Evolutionary conservation across 1,140 invertebrate species (phyloP).

Genomic region (Pectinophora gossypiella): DNA sequence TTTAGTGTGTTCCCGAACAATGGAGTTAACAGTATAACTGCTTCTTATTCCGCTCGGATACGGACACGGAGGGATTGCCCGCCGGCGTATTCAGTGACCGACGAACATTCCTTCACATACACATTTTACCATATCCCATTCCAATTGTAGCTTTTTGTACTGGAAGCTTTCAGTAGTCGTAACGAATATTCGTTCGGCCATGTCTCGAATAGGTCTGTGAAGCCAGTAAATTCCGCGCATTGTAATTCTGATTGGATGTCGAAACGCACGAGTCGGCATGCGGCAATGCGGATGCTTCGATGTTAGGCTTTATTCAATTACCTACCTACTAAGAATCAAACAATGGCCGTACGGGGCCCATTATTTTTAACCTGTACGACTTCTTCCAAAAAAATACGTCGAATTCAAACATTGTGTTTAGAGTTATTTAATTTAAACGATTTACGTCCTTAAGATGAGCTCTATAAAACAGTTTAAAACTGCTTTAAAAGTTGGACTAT

Average conservation of each 20-base stretch:
- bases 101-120: not conserved
- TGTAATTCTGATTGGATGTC: slow-evolving; percentile 71
- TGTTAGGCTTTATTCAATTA: too few relatives aligned
- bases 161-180: too few relatives aligned
- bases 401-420: too few relatives aligned
- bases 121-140: too few relatives aligned
- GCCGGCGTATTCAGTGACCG: not conserved
- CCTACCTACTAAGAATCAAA: too few relatives aligned
- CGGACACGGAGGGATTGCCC: slow-evolving; percentile 35
- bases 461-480: not conserved
- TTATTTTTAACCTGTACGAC: too few relatives aligned
- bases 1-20: slow-evolving; percentile 63
- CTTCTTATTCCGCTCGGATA: slow-evolving; percentile 73
- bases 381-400: too few relatives aligned
- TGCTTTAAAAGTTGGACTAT: not conserved
- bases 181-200: not conserved
- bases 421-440: too few relatives aligned
- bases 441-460: too few relatives aligned
- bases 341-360: too few relatives aligned
- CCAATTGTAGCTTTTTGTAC: not conserved
- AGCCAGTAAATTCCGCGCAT: slow-evolving; percentile 68
- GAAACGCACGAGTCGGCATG: slow-evolving; percentile 68
- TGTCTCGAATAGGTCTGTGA: slow-evolving; percentile 14
- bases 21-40: slow-evolving; percentile 69
- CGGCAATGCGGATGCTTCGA: slow-evolving; percentile 58